phyloP scores from a whole-genome alignment of 2,113 vertebrate species.

The Bothrops jararaca region DNA sequence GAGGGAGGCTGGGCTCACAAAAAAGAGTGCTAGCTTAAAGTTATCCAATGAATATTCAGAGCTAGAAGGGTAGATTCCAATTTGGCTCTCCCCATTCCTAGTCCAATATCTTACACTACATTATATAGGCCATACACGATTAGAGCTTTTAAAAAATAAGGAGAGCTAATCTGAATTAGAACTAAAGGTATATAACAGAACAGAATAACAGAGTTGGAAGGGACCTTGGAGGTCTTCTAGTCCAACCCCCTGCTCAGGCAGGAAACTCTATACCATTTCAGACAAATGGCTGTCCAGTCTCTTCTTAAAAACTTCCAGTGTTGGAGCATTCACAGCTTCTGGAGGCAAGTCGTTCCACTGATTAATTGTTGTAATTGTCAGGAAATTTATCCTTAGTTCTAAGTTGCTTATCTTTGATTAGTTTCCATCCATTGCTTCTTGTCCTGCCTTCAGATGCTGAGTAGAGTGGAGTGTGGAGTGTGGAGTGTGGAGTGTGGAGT shows the following conservation, averaged over 20 bases:
- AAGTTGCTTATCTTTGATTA: too few species aligned
- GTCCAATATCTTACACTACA: background rate
- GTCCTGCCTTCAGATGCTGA: too few species aligned
- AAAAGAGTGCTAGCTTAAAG: background rate
- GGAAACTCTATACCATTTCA: background rate
- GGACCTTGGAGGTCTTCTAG: background rate
- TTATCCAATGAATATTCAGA: background rate
- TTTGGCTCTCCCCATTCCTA: background rate
- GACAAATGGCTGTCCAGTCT: background rate
- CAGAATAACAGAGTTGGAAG: background rate
- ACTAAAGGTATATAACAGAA: background rate
- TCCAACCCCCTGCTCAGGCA: background rate
- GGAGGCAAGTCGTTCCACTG: too few species aligned
- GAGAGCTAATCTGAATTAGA: too few species aligned
- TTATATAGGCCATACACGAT: too few species aligned
- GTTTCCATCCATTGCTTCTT: too few species aligned
- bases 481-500: too few species aligned
- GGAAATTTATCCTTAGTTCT: too few species aligned
- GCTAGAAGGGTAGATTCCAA: background rate
- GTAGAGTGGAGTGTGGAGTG: too few species aligned
- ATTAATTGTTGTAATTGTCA: too few species aligned
- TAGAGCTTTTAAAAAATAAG: too few species aligned
- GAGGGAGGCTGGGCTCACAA: background rate
- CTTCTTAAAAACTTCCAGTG: too few species aligned
- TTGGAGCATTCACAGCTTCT: background rate